phyloP scores from a whole-genome alignment of 2,797 vertebrate species.

The Microhierax caerulescens region DNA sequence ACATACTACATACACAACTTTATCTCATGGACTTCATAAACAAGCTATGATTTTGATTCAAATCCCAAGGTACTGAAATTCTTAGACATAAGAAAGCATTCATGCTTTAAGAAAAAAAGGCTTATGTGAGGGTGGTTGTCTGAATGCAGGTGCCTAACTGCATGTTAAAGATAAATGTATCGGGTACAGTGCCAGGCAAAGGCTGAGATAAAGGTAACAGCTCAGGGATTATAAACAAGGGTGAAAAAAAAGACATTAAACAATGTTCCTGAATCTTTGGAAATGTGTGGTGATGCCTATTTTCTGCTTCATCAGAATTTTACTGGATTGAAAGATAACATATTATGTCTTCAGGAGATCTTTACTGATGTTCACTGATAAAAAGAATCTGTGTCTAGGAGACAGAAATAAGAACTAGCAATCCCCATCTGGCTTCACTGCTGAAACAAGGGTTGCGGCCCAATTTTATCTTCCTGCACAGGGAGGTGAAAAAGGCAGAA shows the following conservation, averaged over 20 bases:
- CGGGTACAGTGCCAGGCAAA: background rate
- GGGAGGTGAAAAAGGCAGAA: background rate
- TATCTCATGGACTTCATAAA: background rate
- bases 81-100: background rate
- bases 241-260: background rate
- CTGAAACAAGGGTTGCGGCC: background rate
- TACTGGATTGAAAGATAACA: background rate
- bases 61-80: background rate
- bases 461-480: background rate
- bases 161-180: background rate
- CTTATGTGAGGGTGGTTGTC: background rate
- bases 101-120: background rate
- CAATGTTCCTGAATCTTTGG: background rate
- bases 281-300: background rate
- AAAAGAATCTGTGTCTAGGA: background rate
- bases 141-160: background rate
- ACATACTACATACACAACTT: background rate
- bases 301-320: background rate
- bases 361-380: background rate
- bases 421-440: background rate
- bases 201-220: background rate
- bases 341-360: background rate
- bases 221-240: background rate
- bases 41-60: background rate
- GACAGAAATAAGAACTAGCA: background rate